Percentiles rank a stretch among this genome's conserved stretches.
These are phyloP conservation scores for Listronotus oregonensis DNA, from an alignment of 1,140 invertebrate genomes.

Conservation along the genomic window DNA sequence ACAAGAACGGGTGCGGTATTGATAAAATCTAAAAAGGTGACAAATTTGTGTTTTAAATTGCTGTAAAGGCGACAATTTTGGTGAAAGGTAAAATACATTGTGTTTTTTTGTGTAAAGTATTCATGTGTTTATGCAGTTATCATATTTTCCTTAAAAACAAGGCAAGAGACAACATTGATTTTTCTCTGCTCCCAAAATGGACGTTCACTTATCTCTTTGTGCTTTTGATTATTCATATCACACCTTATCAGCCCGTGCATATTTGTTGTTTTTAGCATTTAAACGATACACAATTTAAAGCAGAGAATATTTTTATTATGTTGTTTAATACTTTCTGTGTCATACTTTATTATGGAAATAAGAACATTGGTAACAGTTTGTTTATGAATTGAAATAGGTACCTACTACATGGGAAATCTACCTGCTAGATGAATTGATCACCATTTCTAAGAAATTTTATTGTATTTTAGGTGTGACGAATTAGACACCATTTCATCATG, in stretches of 20 bases:
- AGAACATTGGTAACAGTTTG: too few species aligned
- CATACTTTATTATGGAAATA: too few species aligned
- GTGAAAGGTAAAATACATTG: constrained; percentile 8
- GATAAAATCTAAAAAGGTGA: constrained; percentile 9
- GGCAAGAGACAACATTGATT: constrained; percentile 28
- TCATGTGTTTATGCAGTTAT: constrained; percentile 5
- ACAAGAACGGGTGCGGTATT: constrained; percentile 20
- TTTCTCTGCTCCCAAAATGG: constrained; percentile 45
- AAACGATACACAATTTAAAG: too few species aligned
- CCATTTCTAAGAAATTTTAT: constrained; percentile 31
- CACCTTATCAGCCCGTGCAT: constrained; percentile 6
- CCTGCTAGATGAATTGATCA: neutral
- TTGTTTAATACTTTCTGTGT: too few species aligned
- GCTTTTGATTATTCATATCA: constrained; percentile 37
- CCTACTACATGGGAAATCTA: neutral
- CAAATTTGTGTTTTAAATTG: constrained; percentile 18
- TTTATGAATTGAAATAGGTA: constrained; percentile 3
- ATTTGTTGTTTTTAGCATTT: constrained; percentile 9
- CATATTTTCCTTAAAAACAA: neutral
- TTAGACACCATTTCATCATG: constrained; percentile 60
- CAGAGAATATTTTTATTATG: too few species aligned
- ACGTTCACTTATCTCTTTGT: constrained; percentile 47
- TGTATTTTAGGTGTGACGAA: constrained; percentile 48
- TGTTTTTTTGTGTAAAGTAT: constrained; percentile 1
- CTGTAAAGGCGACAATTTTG: neutral